A percentile compares a stretch with the other conserved stretches of the same genome.
Conservation (phyloP, 2,888 invertebrate genomes). For the Oscheius onirici region DNA sequence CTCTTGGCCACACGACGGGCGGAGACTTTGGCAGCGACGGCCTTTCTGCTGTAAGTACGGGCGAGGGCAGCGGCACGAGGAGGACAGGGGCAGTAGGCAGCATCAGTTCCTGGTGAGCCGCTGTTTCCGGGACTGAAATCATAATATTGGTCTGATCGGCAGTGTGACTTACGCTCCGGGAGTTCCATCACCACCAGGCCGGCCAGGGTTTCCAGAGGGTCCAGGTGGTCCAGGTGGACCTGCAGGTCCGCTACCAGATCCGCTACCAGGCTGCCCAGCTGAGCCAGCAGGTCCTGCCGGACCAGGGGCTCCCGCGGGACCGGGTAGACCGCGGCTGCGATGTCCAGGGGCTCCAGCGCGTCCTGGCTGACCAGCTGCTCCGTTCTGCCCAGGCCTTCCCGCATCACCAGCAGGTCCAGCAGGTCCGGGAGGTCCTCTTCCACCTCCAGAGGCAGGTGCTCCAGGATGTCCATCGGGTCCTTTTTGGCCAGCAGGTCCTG, state of each 20-base stretch:
- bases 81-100: constrained; percentile 32
- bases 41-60: not conserved
- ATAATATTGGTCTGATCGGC: not conserved
- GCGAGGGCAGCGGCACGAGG: constrained; percentile 14
- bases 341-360: constrained; percentile 40
- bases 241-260: constrained; percentile 36
- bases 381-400: constrained; percentile 47
- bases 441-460: constrained; percentile 17
- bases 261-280: constrained; percentile 38
- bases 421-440: constrained; percentile 12
- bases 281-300: constrained; percentile 38
- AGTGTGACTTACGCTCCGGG: not conserved
- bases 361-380: constrained; percentile 43
- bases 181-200: constrained; percentile 15
- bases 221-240: constrained; percentile 42
- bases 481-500: constrained; percentile 47
- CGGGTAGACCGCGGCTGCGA: constrained; percentile 37
- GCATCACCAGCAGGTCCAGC: constrained; percentile 48
- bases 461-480: constrained; percentile 47
- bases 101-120: not conserved
- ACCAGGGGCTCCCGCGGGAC: constrained; percentile 32
- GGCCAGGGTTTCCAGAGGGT: constrained; percentile 43
- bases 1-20: constrained; percentile 1
- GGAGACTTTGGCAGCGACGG: not conserved
- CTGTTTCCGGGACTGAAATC: not conserved